These are phyloP conservation scores for Daboia siamensis DNA, from an alignment of 2,113 vertebrate genomes.

Conservation along the genomic window DNA sequence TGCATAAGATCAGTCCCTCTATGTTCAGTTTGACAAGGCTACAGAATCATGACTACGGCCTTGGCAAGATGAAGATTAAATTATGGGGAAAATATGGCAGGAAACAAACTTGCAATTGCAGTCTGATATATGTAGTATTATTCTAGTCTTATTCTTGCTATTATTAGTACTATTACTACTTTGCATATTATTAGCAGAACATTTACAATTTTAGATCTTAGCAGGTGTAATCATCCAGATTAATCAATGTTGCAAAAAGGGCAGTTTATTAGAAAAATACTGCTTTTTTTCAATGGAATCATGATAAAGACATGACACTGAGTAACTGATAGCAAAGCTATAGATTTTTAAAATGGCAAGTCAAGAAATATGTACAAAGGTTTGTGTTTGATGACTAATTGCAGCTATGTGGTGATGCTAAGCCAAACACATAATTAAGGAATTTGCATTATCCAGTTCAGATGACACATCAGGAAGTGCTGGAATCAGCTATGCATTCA, in stretches of 20 bases:
- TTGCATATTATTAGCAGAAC: background rate
- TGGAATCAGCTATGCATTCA: background rate
- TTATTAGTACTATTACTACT: background rate
- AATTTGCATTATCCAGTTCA: background rate
- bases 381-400: slow-evolving; percentile 6
- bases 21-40: background rate
- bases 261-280: background rate
- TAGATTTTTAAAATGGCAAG: slow-evolving; percentile 2
- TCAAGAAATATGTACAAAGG: background rate
- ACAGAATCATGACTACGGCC: background rate
- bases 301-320: background rate
- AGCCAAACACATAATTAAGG: background rate
- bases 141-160: background rate
- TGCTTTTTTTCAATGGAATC: background rate
- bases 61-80: background rate
- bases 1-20: background rate
- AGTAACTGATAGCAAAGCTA: background rate
- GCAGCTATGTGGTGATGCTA: background rate
- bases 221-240: background rate
- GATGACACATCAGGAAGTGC: background rate
- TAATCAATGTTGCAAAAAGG: background rate
- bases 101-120: background rate
- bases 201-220: background rate
- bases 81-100: background rate
- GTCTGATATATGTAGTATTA: background rate